Conservation (phyloP, 2,113 vertebrate species). For the Sander lucioperca region DNA sequence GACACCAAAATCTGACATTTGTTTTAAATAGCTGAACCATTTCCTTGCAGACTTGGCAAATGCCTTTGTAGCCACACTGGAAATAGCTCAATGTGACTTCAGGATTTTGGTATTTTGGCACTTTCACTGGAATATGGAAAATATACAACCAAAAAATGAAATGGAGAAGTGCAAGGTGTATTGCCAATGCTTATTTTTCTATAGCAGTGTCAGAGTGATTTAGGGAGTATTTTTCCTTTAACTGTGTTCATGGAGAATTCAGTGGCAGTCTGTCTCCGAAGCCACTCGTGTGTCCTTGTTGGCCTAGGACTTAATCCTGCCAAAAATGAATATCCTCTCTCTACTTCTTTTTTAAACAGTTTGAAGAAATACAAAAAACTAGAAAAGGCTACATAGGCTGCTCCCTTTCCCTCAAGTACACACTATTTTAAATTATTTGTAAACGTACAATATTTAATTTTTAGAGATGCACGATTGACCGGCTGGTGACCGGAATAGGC, state of each 20-base stretch:
- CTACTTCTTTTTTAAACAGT: not conserved
- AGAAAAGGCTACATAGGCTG: no score
- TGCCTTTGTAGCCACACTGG: constrained; percentile 5
- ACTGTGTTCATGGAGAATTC: constrained; percentile 54
- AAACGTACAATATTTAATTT: no score
- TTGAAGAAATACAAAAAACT: not conserved
- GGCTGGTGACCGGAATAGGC: no score
- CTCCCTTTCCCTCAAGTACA: not conserved
- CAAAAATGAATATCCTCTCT: constrained; percentile 1
- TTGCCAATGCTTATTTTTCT: constrained; percentile 57
- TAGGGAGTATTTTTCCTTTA: constrained; percentile 50
- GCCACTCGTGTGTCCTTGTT: constrained; percentile 22
- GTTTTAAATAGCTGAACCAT: constrained; percentile 31
- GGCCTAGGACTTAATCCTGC: constrained; percentile 24
- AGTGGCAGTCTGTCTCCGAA: constrained; percentile 49
- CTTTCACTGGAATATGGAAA: constrained; percentile 56
- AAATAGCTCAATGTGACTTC: constrained; percentile 50
- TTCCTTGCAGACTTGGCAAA: constrained; percentile 28
- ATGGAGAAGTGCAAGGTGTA: constrained; percentile 62
- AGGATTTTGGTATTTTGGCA: constrained; percentile 58
- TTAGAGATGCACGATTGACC: no score
- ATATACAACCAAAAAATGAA: constrained; percentile 67
- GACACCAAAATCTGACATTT: constrained; percentile 44
- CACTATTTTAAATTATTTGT: not conserved
- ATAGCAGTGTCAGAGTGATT: constrained; percentile 59